Percentiles rank a stretch among this genome's conserved stretches.
phyloP scores from a whole-genome alignment of 2,888 invertebrate genomes.

The Adelognathus sp. region DNA sequence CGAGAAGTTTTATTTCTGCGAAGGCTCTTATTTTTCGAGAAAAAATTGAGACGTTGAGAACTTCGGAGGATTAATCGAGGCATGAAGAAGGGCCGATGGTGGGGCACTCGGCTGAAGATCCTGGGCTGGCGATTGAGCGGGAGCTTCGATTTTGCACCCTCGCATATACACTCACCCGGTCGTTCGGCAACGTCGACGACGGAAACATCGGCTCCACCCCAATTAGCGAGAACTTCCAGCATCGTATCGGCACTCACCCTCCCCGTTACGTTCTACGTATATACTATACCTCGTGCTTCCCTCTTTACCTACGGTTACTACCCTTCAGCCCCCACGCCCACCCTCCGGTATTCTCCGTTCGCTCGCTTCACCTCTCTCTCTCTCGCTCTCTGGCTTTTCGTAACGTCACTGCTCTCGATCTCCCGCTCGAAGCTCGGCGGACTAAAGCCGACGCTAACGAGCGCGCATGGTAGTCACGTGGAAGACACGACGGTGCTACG shows the following conservation, averaged over 20 bases:
- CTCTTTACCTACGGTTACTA: conserved; percentile 30
- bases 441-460: conserved; percentile 80
- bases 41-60: conserved; percentile 8
- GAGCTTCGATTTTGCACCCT: conserved; percentile 70
- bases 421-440: conserved; percentile 60
- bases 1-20: background rate
- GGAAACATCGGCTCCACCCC: conserved; percentile 66
- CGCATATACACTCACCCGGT: conserved; percentile 37
- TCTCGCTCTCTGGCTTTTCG: conserved; percentile 53
- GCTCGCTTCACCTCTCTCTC: conserved; percentile 23
- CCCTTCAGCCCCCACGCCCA: conserved; percentile 18
- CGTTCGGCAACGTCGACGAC: conserved; percentile 29
- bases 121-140: conserved; percentile 45
- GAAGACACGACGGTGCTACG: conserved; percentile 67
- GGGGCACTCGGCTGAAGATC: conserved; percentile 38
- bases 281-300: conserved; percentile 31
- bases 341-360: conserved; percentile 28
- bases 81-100: conserved; percentile 66
- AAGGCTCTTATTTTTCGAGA: background rate
- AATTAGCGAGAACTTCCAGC: conserved; percentile 76
- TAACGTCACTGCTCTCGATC: conserved; percentile 64
- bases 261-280: background rate
- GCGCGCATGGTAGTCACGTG: conserved; percentile 80
- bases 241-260: conserved; percentile 53
- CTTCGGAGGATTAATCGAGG: conserved; percentile 68